A percentile compares a stretch with the other conserved stretches of the same genome.
These are phyloP conservation scores for Danaus chrysippus DNA, from an alignment of 2,888 invertebrate species.

Conservation along the genomic window DNA sequence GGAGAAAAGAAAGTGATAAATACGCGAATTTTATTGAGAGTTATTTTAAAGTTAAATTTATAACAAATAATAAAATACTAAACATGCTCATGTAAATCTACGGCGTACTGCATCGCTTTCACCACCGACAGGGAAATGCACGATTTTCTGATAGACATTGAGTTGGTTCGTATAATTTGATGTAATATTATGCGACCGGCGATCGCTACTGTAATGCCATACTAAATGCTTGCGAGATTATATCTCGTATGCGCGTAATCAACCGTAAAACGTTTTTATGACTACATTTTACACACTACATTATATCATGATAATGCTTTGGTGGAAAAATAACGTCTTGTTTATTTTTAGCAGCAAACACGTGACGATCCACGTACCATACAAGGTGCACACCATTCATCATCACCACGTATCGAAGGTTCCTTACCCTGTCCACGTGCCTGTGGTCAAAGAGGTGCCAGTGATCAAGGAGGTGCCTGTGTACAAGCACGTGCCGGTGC, in stretches of 20 bases:
- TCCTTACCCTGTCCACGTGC: conserved; percentile 62
- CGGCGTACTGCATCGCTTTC: conserved; percentile 25
- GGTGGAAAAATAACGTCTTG: not conserved
- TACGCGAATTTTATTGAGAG: no score
- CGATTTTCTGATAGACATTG: conserved; percentile 24
- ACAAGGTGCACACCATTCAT: conserved; percentile 71
- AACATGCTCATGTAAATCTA: conserved; percentile 12
- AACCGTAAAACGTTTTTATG: conserved; percentile 16
- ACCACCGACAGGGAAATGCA: conserved; percentile 22
- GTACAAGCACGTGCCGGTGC: conserved; percentile 64
- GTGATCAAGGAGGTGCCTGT: conserved; percentile 70
- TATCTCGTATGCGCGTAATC: conserved; percentile 19
- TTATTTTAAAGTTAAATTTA: no score
- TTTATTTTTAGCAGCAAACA: conserved; percentile 53
- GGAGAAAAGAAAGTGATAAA: no score
- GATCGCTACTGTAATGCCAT: not conserved
- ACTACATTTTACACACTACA: not conserved
- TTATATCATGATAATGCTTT: not conserved
- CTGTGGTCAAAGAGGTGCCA: conserved; percentile 67
- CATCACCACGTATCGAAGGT: conserved; percentile 73
- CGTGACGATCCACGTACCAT: conserved; percentile 72
- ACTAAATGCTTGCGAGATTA: not conserved
- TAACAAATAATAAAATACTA: conserved; percentile 11
- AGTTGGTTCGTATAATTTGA: conserved; percentile 13
- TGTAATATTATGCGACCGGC: conserved; percentile 15